These are phyloP conservation scores for Melipona quadrifasciata DNA, from an alignment of 1,140 invertebrate species.

Conservation along the genomic window DNA sequence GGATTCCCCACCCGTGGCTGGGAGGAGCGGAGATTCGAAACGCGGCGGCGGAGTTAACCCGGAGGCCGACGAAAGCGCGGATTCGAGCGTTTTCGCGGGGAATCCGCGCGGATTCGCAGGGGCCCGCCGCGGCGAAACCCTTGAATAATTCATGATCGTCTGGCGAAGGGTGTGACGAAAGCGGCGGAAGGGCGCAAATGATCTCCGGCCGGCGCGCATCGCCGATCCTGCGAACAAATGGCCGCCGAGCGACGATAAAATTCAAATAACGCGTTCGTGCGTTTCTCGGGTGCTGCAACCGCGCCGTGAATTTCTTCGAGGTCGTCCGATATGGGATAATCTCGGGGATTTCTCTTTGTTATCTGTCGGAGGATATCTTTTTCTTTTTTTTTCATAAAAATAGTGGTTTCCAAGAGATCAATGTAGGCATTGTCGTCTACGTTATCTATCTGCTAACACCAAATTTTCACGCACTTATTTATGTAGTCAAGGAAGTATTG, in stretches of 20 bases:
- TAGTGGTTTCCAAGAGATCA: no score
- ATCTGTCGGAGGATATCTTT: background rate
- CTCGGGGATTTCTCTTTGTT: background rate
- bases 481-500: no score
- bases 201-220: constrained; percentile 44
- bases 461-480: no score
- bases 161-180: constrained; percentile 48
- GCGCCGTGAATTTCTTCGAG: background rate
- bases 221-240: constrained; percentile 22
- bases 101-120: constrained; percentile 42
- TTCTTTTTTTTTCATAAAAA: no score
- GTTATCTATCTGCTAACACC: no score
- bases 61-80: constrained; percentile 15
- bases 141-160: constrained; percentile 62
- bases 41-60: constrained; percentile 24
- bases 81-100: constrained; percentile 37
- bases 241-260: constrained; percentile 37
- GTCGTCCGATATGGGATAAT: background rate
- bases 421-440: no score
- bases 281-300: background rate
- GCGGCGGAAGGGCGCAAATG: constrained; percentile 55
- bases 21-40: constrained; percentile 18
- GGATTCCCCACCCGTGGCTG: background rate
- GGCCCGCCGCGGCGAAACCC: constrained; percentile 11
- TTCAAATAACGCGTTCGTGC: constrained; percentile 49